Base-by-base conservation (phyloP, 2,113 vertebrate genomes). In the Callorhinus ursinus region DNA sequence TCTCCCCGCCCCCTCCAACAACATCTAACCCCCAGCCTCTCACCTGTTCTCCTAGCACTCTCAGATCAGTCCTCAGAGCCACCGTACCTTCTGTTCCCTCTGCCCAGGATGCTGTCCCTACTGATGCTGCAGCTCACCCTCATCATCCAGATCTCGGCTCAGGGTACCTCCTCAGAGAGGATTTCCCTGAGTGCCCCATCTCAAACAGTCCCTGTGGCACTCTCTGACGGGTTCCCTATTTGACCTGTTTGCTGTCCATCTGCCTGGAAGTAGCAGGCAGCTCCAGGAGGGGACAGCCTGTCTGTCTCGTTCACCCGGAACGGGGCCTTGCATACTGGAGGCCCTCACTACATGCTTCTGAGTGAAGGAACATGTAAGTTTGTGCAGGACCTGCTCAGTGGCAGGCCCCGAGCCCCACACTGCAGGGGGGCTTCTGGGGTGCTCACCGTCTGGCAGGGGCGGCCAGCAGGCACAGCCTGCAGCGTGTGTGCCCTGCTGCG, bases 401-500 rank as follows among this genome's bases (percentile, higher is more conserved):
- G 77, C 57, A 69, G 82, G 24, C 16, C 19, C 53, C 0, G 2
- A n/a, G 77, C 5, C 53, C 80, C 18, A 16, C 19, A 51, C 83
- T 26, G 28, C 21, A 24, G 24, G 51, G 26, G 42, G 24, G 6
- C 36, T 87, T 46, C 26, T 22, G 49, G 53, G 65, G 71, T 28
- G 19, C 55, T n/a, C 24, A 19, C 19, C 12, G 11, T 26, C 46
- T 0, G 5, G 72, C 6, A 13, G 39, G 42, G 59, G 61, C 26
- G 39, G 8, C 1, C 4, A 1, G 22, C 21, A 26, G 21, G 61
- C 18, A 15, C 13, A 21, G 81, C 28, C 53, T 5, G 16, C 3
- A 2, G 57, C 1, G 33, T 1, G 9, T 3, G 18, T 7, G 57
- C 16, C 24, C 13, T 6, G 36, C 12, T 6, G 51, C 3, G 2